A percentile compares a stretch with the other conserved stretches of the same genome.
These are phyloP conservation scores for Drosophila kepulauana DNA, from an alignment of 1,140 invertebrate genomes.

Conservation along the genomic window DNA sequence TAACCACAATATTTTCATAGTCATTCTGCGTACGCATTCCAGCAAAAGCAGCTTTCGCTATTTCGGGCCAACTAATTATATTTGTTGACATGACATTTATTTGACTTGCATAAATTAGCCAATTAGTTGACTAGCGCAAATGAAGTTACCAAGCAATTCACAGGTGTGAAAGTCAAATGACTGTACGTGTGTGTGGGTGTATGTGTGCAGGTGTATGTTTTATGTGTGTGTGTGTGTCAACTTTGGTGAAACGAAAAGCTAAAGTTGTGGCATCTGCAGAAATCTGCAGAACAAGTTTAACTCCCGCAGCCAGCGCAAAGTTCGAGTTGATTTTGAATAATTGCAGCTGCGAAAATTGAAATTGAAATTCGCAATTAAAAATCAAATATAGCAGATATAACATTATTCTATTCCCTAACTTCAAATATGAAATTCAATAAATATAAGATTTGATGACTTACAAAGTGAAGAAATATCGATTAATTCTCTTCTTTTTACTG, in stretches of 20 bases:
- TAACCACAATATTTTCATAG: constrained; percentile 39
- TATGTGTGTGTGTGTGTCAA: constrained; percentile 15
- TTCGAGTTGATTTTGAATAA: constrained; percentile 23
- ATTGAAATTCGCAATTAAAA: not conserved
- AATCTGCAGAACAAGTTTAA: constrained; percentile 13
- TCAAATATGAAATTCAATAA: not conserved
- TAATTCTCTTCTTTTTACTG: no score
- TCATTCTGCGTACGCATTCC: constrained; percentile 2
- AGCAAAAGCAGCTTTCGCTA: constrained; percentile 27
- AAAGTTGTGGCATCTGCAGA: constrained; percentile 14
- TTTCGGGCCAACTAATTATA: constrained; percentile 68
- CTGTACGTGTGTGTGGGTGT: constrained; percentile 3
- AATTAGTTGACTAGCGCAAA: constrained; percentile 73
- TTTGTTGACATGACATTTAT: constrained; percentile 80
- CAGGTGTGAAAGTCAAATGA: constrained; percentile 30
- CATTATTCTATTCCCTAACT: not conserved
- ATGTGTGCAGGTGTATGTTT: constrained; percentile 6
- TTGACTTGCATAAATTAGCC: constrained; percentile 80
- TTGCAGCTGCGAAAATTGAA: not conserved
- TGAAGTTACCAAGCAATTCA: constrained; percentile 56
- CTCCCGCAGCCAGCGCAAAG: not conserved
- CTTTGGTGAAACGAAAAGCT: not conserved
- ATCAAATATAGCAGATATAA: not conserved
- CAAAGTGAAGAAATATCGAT: no score
- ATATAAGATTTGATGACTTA: no score